Base-by-base conservation (phyloP, 2,797 vertebrate species). In the Loriculus beryllinus region DNA sequence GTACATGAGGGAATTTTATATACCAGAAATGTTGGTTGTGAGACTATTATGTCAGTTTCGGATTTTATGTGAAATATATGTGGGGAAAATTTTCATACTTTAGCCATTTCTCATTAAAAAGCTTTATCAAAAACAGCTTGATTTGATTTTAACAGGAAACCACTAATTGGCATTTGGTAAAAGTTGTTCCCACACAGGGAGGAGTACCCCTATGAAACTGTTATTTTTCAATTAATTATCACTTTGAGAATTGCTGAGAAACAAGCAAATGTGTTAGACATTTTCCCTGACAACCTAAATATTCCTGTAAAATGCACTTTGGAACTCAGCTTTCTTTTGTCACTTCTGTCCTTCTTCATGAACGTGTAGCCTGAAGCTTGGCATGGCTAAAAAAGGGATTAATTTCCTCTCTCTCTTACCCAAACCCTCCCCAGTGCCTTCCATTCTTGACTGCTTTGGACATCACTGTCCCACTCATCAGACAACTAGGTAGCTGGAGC, bases 141-240 rank as follows among this genome's bases (percentile, higher is more conserved):
- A 96, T 96, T 96, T 95, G 90, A 64, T 95, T 94, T 95, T 93
- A 92, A 82, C 93, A 95, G 91, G 85, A 97, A 96, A 93, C 92
- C 79, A 87, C 90, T 96, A 94, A 96, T 96, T 93, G 91, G 89
- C 91, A 96, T 91, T 96, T 96, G 76, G 88, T 90, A 96, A 94
- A 95, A 96, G 82, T 96, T 96, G 92, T 92, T 97, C 94, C 95
- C 95, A 96, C 86, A 94, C n/a, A 14, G 85, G 88, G 89, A 90
- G 91, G 93, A 94, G 92, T 94, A 96, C 93, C 95, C 93, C 96
- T 92, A 94, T 96, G 94, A 96, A 82, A 72, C 82, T 95, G 92
- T 93, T 97, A 96, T 94, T 96, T 95, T 95, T 96, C 95, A 96
- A 96, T 95, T 97, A 96, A 97, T 97, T 96, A 96, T 96, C 95